A percentile compares a stretch with the other conserved stretches of the same genome.
Evolutionary conservation across 2,797 vertebrate genomes (phyloP).

Genomic region (Sitta carolinensis): DNA sequence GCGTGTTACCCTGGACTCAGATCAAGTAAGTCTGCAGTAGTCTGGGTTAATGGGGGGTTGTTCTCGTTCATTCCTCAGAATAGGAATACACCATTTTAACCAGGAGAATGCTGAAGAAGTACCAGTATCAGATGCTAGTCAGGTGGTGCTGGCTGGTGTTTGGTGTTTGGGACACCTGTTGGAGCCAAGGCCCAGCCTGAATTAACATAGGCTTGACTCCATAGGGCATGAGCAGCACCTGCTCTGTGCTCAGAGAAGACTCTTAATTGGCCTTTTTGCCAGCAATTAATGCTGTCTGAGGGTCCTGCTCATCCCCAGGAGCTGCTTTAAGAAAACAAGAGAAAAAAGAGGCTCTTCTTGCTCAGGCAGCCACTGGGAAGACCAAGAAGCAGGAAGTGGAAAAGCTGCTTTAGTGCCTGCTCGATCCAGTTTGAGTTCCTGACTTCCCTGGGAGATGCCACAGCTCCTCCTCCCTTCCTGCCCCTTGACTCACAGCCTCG

Average conservation of each 20-base stretch:
- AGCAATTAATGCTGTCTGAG: background rate
- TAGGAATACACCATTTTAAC: accelerated
- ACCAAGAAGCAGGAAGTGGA: background rate
- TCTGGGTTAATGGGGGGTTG: background rate
- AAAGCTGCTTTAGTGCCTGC: background rate
- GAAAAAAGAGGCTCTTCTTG: background rate
- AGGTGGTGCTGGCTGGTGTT: background rate
- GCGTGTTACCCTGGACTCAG: slow-evolving; percentile 92
- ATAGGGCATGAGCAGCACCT: accelerated
- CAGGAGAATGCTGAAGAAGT: background rate
- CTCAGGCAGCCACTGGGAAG: background rate
- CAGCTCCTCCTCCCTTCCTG: background rate
- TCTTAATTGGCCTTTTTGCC: background rate
- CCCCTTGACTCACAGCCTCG: background rate
- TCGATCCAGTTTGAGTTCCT: accelerated
- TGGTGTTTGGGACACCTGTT: background rate
- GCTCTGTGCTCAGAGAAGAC: background rate
- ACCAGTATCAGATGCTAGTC: background rate
- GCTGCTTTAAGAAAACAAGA: background rate
- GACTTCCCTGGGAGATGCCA: accelerated
- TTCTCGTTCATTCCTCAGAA: background rate
- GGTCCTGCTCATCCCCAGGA: background rate
- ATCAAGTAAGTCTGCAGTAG: slow-evolving; percentile 82
- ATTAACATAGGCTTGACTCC: background rate
- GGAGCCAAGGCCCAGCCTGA: background rate